Percentiles rank a stretch among this genome's conserved stretches.
Evolutionary conservation across 2,797 vertebrate species (phyloP).

Genomic region (Acanthornis magna): DNA sequence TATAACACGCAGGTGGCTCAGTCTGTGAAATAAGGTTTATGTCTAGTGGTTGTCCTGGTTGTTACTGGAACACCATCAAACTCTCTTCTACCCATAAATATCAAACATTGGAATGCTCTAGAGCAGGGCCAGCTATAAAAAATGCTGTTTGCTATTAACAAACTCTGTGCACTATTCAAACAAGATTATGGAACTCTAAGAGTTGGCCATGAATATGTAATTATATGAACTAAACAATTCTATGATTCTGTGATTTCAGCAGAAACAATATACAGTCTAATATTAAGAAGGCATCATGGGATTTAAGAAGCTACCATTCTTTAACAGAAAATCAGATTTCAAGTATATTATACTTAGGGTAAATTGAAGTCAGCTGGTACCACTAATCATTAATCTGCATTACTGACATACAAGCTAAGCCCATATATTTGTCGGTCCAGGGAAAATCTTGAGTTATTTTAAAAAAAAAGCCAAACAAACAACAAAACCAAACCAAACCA

Average conservation of each 20-base stretch:
- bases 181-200: background rate
- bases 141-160: slow-evolving; percentile 5
- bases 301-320: background rate
- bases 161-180: background rate
- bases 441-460: background rate
- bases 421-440: background rate
- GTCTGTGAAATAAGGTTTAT: slow-evolving; percentile 16
- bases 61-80: background rate
- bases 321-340: slow-evolving; percentile 4
- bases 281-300: background rate
- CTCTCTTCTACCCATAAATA: slow-evolving; percentile 14
- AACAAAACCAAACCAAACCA: background rate
- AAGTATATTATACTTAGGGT: background rate
- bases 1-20: background rate
- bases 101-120: background rate
- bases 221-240: background rate
- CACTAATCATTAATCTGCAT: background rate
- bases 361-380: background rate
- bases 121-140: slow-evolving; percentile 17
- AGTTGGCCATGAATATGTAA: background rate
- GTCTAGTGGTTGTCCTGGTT: background rate
- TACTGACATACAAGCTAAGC: background rate
- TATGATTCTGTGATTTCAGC: background rate
- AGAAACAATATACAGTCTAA: background rate
- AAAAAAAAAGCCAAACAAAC: background rate